Evolutionary conservation across 2,113 vertebrate species (phyloP).

Genomic region (Condylura cristata): DNA sequence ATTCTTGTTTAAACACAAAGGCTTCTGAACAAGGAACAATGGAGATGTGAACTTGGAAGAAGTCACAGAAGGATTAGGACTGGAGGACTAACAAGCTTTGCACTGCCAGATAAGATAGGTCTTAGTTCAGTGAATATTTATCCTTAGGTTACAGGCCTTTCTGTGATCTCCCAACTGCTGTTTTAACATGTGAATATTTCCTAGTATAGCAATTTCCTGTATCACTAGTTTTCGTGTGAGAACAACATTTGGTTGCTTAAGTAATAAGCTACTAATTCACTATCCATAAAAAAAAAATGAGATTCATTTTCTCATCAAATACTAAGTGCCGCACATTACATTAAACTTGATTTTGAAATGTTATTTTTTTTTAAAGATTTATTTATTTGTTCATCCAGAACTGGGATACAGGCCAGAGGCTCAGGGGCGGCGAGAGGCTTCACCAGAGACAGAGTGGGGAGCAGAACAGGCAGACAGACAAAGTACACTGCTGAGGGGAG

Average conservation of each 20-base stretch:
- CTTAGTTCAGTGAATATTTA: neutral
- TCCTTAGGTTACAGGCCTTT: neutral
- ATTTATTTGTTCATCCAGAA: no score
- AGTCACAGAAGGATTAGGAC: rapidly evolving
- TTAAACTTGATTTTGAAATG: slow-evolving; percentile 49
- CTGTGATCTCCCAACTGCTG: neutral
- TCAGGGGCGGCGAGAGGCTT: no score
- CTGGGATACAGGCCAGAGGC: no score
- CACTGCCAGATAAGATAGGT: neutral
- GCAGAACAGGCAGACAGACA: no score
- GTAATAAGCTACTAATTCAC: slow-evolving; percentile 42
- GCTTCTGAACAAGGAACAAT: neutral
- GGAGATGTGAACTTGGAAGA: neutral
- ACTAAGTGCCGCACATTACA: slow-evolving; percentile 3
- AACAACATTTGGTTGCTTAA: slow-evolving; percentile 36
- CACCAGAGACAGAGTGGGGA: no score
- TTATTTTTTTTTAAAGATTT: no score
- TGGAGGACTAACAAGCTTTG: no score
- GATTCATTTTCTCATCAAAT: slow-evolving; percentile 58
- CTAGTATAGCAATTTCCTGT: slow-evolving; percentile 14
- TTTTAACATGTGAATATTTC: neutral
- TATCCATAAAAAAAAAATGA: slow-evolving; percentile 18
- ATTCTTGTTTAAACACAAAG: neutral
- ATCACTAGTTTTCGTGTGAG: slow-evolving; percentile 16
- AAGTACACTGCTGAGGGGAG: no score